Evolutionary conservation across 2,113 vertebrate species (phyloP).

Genomic region (Corythoichthys intestinalis): DNA sequence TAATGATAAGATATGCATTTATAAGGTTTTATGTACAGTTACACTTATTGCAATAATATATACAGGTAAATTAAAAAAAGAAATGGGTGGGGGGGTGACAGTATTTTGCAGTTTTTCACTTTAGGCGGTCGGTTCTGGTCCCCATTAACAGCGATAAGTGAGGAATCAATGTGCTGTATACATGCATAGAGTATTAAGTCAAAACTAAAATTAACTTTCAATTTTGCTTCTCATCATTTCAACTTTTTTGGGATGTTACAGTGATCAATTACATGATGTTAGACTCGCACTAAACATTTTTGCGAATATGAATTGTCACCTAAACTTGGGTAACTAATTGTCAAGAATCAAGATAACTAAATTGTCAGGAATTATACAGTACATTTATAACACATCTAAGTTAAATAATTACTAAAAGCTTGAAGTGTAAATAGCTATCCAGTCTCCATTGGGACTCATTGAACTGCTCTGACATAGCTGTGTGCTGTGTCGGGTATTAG

Average conservation of each 20-base stretch:
- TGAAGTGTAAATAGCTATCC: conserved; percentile 15
- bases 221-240: neutral
- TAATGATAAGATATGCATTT: no score
- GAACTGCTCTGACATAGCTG: conserved; percentile 42
- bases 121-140: no score
- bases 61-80: no score
- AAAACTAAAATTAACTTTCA: neutral
- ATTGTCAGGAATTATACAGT: neutral
- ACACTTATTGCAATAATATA: no score
- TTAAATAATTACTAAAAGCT: neutral
- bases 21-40: no score
- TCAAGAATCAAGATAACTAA: neutral
- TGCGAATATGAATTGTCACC: neutral
- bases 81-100: no score
- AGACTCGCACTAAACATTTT: conserved; percentile 1
- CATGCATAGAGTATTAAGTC: no score
- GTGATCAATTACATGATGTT: neutral
- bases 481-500: conserved; percentile 47
- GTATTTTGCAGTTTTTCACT: no score
- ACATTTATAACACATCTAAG: neutral
- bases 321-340: neutral
- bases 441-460: conserved; percentile 40
- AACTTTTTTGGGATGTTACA: neutral
- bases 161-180: no score
- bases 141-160: no score